A percentile compares a stretch with the other conserved stretches of the same genome.
phyloP scores from a whole-genome alignment of 2,888 invertebrate species.

The Leptarthrus brevirostris region DNA sequence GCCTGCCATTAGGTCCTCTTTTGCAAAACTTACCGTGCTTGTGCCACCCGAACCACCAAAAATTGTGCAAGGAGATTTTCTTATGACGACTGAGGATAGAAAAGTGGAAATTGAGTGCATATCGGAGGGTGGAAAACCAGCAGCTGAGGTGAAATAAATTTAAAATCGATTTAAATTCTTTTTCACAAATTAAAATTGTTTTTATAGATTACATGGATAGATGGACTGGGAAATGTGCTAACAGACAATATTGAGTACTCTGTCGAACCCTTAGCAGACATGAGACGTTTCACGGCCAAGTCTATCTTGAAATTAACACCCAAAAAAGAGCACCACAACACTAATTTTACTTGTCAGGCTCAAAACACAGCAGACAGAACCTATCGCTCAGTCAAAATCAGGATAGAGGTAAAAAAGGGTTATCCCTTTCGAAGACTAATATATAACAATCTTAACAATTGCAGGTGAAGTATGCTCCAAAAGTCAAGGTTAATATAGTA shows the following conservation, averaged over 20 bases:
- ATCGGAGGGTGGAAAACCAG: slow-evolving; percentile 91
- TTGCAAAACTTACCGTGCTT: slow-evolving; percentile 85
- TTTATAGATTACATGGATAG: slow-evolving; percentile 89
- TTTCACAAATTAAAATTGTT: background rate
- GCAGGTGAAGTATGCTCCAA: slow-evolving; percentile 91
- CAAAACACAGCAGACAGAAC: slow-evolving; percentile 91
- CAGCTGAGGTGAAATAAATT: slow-evolving; percentile 83
- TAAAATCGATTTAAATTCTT: no score
- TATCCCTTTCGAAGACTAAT: background rate
- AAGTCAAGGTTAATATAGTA: slow-evolving; percentile 80
- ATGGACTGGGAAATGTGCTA: slow-evolving; percentile 85
- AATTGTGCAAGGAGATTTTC: slow-evolving; percentile 85
- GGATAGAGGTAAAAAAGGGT: slow-evolving; percentile 79
- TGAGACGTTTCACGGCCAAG: slow-evolving; percentile 85
- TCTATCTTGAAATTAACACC: slow-evolving; percentile 87
- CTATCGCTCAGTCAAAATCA: slow-evolving; percentile 83
- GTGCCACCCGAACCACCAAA: slow-evolving; percentile 92
- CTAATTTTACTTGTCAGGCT: slow-evolving; percentile 90
- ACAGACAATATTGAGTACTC: slow-evolving; percentile 83
- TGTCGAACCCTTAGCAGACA: slow-evolving; percentile 80
- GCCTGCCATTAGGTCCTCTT: slow-evolving; percentile 85
- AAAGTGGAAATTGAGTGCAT: slow-evolving; percentile 91
- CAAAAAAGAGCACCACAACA: slow-evolving; percentile 88
- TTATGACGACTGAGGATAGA: slow-evolving; percentile 88
- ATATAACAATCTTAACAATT: slow-evolving; percentile 43